Conservation (phyloP, 2,113 vertebrate species). For the Piprites chloris region DNA sequence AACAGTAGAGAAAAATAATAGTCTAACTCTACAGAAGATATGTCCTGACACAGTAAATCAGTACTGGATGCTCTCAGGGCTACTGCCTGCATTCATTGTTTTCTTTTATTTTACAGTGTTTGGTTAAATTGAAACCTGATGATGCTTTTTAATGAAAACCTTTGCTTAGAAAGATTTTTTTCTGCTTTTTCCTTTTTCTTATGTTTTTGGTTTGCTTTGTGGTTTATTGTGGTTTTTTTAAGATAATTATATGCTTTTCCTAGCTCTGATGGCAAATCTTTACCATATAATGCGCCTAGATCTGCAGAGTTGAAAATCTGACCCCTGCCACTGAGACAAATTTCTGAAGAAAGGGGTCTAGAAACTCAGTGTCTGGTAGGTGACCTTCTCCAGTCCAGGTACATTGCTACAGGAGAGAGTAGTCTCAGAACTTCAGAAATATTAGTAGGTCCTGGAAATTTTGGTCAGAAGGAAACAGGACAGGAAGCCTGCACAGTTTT, state of each 20-base stretch:
- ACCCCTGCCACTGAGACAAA: background rate
- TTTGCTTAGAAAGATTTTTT: background rate
- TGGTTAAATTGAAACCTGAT: background rate
- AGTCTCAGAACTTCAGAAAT: background rate
- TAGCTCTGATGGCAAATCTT: background rate
- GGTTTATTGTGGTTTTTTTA: too few relatives aligned
- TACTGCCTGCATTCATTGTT: background rate
- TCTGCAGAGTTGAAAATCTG: background rate
- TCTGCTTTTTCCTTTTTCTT: background rate
- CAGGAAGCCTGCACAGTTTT: rapidly evolving
- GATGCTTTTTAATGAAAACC: background rate
- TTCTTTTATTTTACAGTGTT: background rate
- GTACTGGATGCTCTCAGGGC: background rate
- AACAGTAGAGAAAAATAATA: background rate
- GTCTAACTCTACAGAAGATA: background rate
- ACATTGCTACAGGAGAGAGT: background rate
- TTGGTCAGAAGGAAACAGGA: background rate
- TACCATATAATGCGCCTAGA: background rate
- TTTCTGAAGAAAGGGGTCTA: background rate
- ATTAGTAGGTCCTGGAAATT: background rate
- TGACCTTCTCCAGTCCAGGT: background rate
- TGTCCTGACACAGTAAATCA: background rate
- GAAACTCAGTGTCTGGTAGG: background rate
- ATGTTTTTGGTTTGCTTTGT: too few relatives aligned
- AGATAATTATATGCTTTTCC: background rate